phyloP scores from a whole-genome alignment of 2,797 vertebrate species.

The Fundulus diaphanus region DNA sequence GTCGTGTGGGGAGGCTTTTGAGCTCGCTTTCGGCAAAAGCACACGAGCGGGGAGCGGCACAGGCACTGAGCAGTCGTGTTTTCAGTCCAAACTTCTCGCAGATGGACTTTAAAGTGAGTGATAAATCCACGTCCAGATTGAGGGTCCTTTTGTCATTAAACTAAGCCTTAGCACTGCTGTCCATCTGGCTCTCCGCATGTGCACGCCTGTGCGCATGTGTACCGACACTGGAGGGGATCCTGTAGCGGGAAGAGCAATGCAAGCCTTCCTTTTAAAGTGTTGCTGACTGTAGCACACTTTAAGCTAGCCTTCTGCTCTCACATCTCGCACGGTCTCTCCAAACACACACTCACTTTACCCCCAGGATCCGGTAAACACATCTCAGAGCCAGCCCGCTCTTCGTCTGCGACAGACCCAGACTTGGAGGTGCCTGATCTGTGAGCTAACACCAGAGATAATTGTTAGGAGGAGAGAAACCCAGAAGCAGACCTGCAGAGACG shows the following conservation, averaged over 20 bases:
- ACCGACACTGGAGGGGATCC: conserved; percentile 66
- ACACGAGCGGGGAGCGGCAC: conserved; percentile 50
- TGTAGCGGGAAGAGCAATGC: conserved; percentile 61
- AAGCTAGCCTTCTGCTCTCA: conserved; percentile 67
- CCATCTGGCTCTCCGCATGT: conserved; percentile 77
- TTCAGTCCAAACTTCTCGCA: conserved; percentile 78
- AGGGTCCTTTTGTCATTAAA: conserved; percentile 85
- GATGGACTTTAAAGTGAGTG: conserved; percentile 84
- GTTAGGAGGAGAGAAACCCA: conserved; percentile 70
- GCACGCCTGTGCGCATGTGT: conserved; percentile 51
- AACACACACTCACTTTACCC: conserved; percentile 18
- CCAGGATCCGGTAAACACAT: conserved; percentile 65
- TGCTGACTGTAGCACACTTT: conserved; percentile 69
- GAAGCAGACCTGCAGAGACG: conserved; percentile 64
- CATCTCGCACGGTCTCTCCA: conserved; percentile 33
- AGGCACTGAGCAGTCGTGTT: conserved; percentile 71
- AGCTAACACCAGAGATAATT: conserved; percentile 76
- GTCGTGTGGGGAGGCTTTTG: conserved; percentile 29
- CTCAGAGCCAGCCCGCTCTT: conserved; percentile 50
- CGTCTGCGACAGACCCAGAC: conserved; percentile 58
- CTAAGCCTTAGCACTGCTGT: conserved; percentile 82
- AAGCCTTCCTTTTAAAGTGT: conserved; percentile 79
- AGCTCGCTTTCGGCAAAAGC: conserved; percentile 20
- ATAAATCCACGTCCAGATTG: conserved; percentile 84
- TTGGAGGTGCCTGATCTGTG: conserved; percentile 66